These are phyloP conservation scores for Corythoichthys haematopterus DNA, from an alignment of 2,113 vertebrate species.

Conservation along the genomic window DNA sequence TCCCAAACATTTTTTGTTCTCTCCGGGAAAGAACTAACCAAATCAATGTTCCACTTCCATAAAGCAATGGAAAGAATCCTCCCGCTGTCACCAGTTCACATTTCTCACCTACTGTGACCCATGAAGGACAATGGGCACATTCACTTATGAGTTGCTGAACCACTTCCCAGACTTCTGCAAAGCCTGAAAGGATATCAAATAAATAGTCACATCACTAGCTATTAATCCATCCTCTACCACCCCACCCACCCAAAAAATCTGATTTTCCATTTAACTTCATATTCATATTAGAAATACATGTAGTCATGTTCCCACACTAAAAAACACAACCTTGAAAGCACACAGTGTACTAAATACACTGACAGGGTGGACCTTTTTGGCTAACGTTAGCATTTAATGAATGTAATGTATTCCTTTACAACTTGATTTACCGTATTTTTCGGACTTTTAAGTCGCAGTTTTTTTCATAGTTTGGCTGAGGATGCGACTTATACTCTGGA, in stretches of 20 bases:
- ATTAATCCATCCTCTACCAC: conserved; percentile 4
- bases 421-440: not conserved
- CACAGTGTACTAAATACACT: not conserved
- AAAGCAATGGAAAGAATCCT: conserved; percentile 40
- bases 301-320: no score
- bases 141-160: conserved; percentile 38
- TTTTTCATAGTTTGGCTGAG: no score
- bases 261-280: not conserved
- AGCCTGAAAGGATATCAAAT: conserved; percentile 29
- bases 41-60: conserved; percentile 13
- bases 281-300: no score
- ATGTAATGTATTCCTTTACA: not conserved
- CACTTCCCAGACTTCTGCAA: conserved; percentile 26
- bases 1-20: conserved; percentile 1
- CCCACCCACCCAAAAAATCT: not conserved
- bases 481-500: no score
- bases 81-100: conserved; percentile 36
- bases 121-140: conserved; percentile 48
- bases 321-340: not conserved
- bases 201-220: conserved; percentile 12
- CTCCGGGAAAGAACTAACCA: conserved; percentile 1
- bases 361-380: not conserved
- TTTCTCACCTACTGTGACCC: conserved; percentile 44
- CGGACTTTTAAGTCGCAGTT: no score
- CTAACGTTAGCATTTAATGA: not conserved